phyloP scores from a whole-genome alignment of 37 sponge, comb jelly and placozoan species.

The Theonella swinhoei region DNA sequence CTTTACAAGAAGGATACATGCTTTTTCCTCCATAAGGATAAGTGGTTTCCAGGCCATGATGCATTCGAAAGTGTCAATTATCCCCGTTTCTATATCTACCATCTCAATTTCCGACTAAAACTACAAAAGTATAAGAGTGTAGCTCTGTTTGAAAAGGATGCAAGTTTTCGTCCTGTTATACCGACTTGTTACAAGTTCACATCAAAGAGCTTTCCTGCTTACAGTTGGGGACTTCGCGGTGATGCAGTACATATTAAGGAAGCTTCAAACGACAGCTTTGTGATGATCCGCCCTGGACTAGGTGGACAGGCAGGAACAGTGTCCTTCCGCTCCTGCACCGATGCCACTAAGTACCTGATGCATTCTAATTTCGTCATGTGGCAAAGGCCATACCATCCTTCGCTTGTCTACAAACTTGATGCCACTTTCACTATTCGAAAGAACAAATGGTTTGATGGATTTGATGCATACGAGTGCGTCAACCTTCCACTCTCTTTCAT shows the following conservation, averaged over 20 bases:
- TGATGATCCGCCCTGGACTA: not conserved
- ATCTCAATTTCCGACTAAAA: not conserved
- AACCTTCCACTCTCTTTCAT: not conserved
- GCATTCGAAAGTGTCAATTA: not conserved
- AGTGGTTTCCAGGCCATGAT: slow-evolving; percentile 3
- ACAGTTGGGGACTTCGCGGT: not conserved
- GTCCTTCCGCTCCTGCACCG: not conserved
- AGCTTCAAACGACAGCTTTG: not conserved
- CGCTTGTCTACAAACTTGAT: not conserved
- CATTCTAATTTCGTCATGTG: not conserved
- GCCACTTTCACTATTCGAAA: slow-evolving; percentile 10
- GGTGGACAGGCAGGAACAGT: slow-evolving; percentile 2
- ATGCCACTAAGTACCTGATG: not conserved
- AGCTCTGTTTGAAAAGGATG: slow-evolving; percentile 1
- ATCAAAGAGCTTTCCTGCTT: not conserved
- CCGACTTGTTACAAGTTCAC: not conserved
- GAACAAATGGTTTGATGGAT: not conserved
- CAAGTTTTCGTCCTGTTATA: not conserved
- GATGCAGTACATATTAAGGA: not conserved
- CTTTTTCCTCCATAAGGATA: not conserved
- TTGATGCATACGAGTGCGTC: not conserved
- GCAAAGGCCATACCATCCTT: not conserved
- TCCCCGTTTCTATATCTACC: not conserved
- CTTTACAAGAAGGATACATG: not conserved
- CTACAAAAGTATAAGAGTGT: not conserved